Conservation (phyloP, 1,140 invertebrate genomes). For the Drosophila quadrilineata region DNA sequence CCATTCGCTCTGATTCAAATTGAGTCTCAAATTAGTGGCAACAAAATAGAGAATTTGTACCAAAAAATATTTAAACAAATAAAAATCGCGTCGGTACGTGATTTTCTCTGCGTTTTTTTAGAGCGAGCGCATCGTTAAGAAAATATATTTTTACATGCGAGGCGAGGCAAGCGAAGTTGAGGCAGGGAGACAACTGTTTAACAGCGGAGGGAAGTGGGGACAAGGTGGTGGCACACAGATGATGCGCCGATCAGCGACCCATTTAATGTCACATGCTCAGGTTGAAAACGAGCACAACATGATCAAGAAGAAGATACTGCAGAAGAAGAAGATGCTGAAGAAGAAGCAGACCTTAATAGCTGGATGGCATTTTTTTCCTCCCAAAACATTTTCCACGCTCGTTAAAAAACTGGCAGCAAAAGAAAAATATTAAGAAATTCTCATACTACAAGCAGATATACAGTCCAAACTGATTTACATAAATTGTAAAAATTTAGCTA, state of each 20-base stretch:
- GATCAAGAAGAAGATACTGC: background rate
- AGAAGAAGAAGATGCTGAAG: background rate
- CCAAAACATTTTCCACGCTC: too few species aligned
- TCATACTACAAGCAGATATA: too few species aligned
- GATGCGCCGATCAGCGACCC: conserved; percentile 53
- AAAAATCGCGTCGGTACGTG: conserved; percentile 72
- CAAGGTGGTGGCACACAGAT: conserved; percentile 8
- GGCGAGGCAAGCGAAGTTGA: too few species aligned
- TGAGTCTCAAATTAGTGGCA: conserved; percentile 31
- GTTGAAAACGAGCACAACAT: conserved; percentile 51
- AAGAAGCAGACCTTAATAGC: too few species aligned
- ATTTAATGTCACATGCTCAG: conserved; percentile 58
- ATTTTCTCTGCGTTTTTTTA: conserved; percentile 74
- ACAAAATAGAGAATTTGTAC: conserved; percentile 50
- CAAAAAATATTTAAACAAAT: conserved; percentile 74
- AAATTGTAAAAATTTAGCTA: too few species aligned
- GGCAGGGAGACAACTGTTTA: too few species aligned
- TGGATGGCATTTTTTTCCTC: too few species aligned
- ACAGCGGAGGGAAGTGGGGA: conserved; percentile 6
- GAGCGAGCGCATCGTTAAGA: conserved; percentile 69
- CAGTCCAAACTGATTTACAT: too few species aligned
- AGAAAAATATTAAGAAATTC: too few species aligned
- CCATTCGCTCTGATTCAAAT: too few species aligned
- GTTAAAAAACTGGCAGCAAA: conserved; percentile 60
- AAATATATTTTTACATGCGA: conserved; percentile 72